Conservation (phyloP, 2,797 vertebrate genomes). For the Lutjanus campechanus region DNA sequence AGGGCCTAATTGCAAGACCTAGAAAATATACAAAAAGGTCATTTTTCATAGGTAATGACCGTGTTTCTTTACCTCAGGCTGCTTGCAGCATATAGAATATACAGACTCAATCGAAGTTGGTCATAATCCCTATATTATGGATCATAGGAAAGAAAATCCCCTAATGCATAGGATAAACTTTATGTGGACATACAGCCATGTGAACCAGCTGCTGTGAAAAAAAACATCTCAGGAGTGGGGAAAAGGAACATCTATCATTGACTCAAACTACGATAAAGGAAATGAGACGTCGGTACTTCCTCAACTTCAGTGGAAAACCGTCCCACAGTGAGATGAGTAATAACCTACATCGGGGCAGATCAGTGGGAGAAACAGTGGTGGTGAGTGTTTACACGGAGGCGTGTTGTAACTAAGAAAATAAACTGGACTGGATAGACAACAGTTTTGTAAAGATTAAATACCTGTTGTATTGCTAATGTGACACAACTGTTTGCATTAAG, state of each 20-base stretch:
- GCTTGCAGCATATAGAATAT: slow-evolving; percentile 11
- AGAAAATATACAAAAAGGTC: slow-evolving; percentile 47
- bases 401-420: slow-evolving; percentile 53
- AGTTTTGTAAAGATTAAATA: slow-evolving; percentile 23
- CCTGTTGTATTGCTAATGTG: slow-evolving; percentile 22
- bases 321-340: slow-evolving; percentile 58
- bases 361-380: slow-evolving; percentile 18
- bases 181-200: slow-evolving; percentile 18
- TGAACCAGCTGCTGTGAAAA: slow-evolving; percentile 35
- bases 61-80: slow-evolving; percentile 23
- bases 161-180: slow-evolving; percentile 57
- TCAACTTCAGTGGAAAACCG: slow-evolving; percentile 33
- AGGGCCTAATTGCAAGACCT: slow-evolving; percentile 37
- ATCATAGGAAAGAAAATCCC: slow-evolving; percentile 51
- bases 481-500: slow-evolving; percentile 18
- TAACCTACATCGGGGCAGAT: slow-evolving; percentile 11
- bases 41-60: slow-evolving; percentile 10
- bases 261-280: slow-evolving; percentile 44
- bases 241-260: slow-evolving; percentile 41
- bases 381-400: slow-evolving; percentile 55
- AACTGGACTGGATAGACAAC: slow-evolving; percentile 45
- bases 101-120: slow-evolving; percentile 20
- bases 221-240: slow-evolving; percentile 5
- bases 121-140: slow-evolving; percentile 51
- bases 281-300: slow-evolving; percentile 66